phyloP scores from a whole-genome alignment of 1,140 invertebrate genomes.

The Aphis craccivora region DNA sequence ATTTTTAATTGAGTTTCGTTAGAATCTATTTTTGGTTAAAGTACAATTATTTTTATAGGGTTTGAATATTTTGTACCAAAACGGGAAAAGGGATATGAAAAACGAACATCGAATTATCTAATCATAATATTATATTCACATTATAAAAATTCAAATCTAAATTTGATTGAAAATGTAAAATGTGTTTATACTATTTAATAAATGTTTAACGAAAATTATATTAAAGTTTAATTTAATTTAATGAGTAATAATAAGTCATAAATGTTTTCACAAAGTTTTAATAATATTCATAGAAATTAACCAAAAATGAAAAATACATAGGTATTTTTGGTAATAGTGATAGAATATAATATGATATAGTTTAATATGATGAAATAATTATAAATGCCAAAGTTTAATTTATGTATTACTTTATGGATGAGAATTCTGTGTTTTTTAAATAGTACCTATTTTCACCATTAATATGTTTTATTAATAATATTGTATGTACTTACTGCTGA shows the following conservation, averaged over 20 bases:
- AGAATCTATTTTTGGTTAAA: background rate
- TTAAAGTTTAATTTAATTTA: background rate
- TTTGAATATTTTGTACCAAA: background rate
- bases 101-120: background rate
- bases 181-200: background rate
- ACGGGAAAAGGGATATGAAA: background rate
- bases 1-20: background rate
- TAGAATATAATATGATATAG: background rate
- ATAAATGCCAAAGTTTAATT: background rate
- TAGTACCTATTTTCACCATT: background rate
- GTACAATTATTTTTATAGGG: background rate
- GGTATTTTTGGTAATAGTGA: background rate
- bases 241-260: background rate
- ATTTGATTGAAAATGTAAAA: background rate
- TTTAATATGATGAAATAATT: background rate
- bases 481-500: no score
- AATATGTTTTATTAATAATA: background rate
- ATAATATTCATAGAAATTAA: background rate
- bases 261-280: background rate
- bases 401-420: background rate
- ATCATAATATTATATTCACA: background rate
- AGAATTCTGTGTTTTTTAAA: background rate
- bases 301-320: background rate
- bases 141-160: background rate
- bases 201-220: background rate